Conservation (phyloP, 2,888 invertebrate genomes). For the Ferrisia virgata region DNA sequence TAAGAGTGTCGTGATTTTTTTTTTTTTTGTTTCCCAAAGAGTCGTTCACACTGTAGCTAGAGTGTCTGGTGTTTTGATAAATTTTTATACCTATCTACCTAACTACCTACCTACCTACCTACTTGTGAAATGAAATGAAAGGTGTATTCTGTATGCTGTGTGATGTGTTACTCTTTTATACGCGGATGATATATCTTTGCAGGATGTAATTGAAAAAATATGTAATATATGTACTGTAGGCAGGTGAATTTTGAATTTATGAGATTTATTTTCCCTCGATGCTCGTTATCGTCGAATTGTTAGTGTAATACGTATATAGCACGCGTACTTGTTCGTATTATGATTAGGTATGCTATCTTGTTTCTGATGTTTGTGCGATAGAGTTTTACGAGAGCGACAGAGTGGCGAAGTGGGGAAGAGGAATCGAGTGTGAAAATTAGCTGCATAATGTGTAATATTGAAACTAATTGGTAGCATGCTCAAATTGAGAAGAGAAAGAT, state of each 20-base stretch:
- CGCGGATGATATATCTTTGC: neutral
- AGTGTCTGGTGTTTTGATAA: neutral
- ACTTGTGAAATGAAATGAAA: neutral
- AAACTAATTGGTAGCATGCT: too few relatives aligned
- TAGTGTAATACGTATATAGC: too few relatives aligned
- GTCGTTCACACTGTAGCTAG: neutral
- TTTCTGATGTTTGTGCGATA: too few relatives aligned
- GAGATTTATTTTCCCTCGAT: neutral
- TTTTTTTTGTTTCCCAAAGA: neutral
- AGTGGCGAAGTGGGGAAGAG: too few relatives aligned
- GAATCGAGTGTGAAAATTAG: too few relatives aligned
- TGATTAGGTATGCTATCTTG: too few relatives aligned
- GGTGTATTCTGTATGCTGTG: too few relatives aligned
- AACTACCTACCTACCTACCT: neutral
- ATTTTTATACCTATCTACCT: neutral
- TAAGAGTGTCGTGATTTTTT: neutral
- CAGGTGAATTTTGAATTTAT: neutral
- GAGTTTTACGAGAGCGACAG: too few relatives aligned
- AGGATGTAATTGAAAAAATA: slow-evolving; percentile 1
- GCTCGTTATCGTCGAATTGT: neutral
- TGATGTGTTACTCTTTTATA: too few relatives aligned
- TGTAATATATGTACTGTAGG: neutral
- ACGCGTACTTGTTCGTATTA: too few relatives aligned
- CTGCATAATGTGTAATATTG: too few relatives aligned
- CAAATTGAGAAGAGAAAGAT: too few relatives aligned